A percentile compares a stretch with the other conserved stretches of the same genome.
phyloP scores from a whole-genome alignment of 1,140 invertebrate species.

The Thereuonema tuberculata region DNA sequence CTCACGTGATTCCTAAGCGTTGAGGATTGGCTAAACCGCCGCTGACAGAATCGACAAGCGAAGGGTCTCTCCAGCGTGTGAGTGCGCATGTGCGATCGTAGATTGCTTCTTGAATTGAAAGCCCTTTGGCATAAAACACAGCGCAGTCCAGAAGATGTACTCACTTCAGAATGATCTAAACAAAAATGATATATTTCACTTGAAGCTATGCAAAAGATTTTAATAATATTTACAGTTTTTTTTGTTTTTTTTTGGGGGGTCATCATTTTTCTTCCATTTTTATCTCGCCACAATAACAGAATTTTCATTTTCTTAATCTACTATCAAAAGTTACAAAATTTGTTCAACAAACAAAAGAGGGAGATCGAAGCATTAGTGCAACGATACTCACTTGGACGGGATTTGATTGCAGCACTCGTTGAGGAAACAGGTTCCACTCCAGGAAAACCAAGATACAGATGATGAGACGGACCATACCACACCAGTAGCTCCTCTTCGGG shows the following conservation, averaged over 20 bases:
- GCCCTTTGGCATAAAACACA: slow-evolving; percentile 14
- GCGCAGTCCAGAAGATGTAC: too few relatives aligned
- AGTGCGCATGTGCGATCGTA: slow-evolving; percentile 25
- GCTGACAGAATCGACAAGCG: slow-evolving; percentile 35
- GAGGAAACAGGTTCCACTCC: background rate
- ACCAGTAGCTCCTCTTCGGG: slow-evolving; percentile 39
- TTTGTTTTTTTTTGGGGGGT: too few relatives aligned
- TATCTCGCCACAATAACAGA: background rate
- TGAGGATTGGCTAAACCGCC: slow-evolving; percentile 20
- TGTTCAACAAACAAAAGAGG: background rate
- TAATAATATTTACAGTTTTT: too few relatives aligned
- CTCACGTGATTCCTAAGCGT: slow-evolving; percentile 28
- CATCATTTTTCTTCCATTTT: too few relatives aligned
- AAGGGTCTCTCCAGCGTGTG: slow-evolving; percentile 39
- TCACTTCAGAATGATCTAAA: too few relatives aligned
- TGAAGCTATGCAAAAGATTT: too few relatives aligned
- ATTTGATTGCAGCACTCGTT: too few relatives aligned
- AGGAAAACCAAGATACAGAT: slow-evolving; percentile 3
- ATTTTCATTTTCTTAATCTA: background rate
- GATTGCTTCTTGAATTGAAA: slow-evolving; percentile 19
- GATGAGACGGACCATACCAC: slow-evolving; percentile 34
- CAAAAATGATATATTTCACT: too few relatives aligned
- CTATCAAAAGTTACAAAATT: too few relatives aligned
- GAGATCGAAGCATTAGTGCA: background rate
- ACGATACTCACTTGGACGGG: too few relatives aligned